Conservation (phyloP, 1,140 invertebrate species). For the Alviniconcha marisindica region DNA sequence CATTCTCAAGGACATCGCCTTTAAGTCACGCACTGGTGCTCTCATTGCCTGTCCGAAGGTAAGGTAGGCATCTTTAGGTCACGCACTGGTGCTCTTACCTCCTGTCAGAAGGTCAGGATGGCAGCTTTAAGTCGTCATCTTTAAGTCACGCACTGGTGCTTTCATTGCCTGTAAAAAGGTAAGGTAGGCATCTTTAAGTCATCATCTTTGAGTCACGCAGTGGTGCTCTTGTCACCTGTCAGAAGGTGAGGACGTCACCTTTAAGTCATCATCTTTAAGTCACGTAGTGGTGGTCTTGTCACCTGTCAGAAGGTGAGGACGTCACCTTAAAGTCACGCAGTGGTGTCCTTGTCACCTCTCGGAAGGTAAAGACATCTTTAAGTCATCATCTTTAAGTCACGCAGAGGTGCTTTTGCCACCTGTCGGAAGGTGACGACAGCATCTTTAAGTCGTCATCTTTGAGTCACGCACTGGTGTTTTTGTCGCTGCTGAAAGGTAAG, state of each 20-base stretch:
- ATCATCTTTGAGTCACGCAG: no score
- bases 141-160: conserved; percentile 46
- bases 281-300: conserved; percentile 42
- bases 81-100: conserved; percentile 37
- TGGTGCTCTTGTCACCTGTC: no score
- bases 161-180: conserved; percentile 56
- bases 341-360: conserved; percentile 49
- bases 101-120: conserved; percentile 61
- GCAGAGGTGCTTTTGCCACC: no score
- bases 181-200: not conserved
- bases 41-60: conserved; percentile 57
- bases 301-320: conserved; percentile 53
- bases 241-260: conserved; percentile 70
- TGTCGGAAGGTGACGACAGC: no score
- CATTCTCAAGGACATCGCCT: conserved; percentile 82
- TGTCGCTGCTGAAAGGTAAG: conserved; percentile 51
- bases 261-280: conserved; percentile 67
- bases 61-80: conserved; percentile 43
- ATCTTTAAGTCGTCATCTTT: conserved; percentile 78
- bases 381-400: no score
- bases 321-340: conserved; percentile 45
- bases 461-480: conserved; percentile 44
- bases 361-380: no score
- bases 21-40: conserved; percentile 46
- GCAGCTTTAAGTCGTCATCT: conserved; percentile 79